These are phyloP conservation scores for Spongia lamella DNA, from an alignment of 37 sponge, comb jelly and placozoan genomes.

Conservation along the genomic window DNA sequence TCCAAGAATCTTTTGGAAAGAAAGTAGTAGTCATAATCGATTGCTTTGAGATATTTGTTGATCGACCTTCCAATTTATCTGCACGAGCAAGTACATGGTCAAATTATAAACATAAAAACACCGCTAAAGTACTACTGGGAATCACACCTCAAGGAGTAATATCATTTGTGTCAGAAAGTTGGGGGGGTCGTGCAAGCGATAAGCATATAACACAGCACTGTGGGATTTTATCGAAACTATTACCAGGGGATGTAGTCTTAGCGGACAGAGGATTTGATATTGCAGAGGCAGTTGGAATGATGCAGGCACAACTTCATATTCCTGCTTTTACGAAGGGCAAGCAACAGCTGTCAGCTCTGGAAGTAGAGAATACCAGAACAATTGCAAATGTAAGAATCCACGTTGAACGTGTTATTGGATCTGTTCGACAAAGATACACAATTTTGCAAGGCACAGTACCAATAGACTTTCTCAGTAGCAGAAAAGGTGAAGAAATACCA, in stretches of 20 bases:
- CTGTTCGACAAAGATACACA: too few relatives aligned
- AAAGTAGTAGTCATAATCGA: slow-evolving; percentile 60
- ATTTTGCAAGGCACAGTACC: slow-evolving; percentile 51
- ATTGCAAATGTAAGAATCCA: slow-evolving; percentile 82
- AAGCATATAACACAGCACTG: slow-evolving; percentile 68
- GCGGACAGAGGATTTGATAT: slow-evolving; percentile 81
- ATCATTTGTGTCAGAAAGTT: slow-evolving; percentile 50
- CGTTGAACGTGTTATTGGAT: too few relatives aligned
- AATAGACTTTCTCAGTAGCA: slow-evolving; percentile 52
- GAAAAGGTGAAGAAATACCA: slow-evolving; percentile 6
- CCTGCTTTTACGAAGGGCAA: slow-evolving; percentile 76
- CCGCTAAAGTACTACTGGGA: too few relatives aligned
- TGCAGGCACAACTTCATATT: too few relatives aligned
- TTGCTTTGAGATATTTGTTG: too few relatives aligned
- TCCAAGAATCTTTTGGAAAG: slow-evolving; percentile 33
- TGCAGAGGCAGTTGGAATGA: slow-evolving; percentile 64
- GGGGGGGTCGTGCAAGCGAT: slow-evolving; percentile 73
- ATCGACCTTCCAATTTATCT: slow-evolving; percentile 45
- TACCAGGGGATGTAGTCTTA: slow-evolving; percentile 73
- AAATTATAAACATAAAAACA: too few relatives aligned
- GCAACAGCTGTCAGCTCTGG: too few relatives aligned
- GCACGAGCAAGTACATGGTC: slow-evolving; percentile 68
- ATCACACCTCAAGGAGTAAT: too few relatives aligned
- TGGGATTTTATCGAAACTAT: slow-evolving; percentile 46
- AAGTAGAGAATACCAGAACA: too few relatives aligned